Evolutionary conservation across 2,888 invertebrate species (phyloP).

Genomic region (Mesorhabditis belari): DNA sequence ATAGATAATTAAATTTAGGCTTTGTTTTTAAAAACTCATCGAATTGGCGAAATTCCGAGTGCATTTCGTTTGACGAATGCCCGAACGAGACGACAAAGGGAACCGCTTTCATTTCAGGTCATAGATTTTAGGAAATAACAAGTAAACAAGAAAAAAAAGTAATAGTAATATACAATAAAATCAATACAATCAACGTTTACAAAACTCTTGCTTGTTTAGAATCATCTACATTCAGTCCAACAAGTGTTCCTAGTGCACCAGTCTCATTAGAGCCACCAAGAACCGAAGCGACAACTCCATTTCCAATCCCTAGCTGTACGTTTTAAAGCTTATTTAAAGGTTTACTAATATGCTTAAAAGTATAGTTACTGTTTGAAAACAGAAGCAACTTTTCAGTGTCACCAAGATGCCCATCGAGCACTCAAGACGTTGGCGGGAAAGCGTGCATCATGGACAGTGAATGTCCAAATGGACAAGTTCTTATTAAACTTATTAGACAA

Average conservation of each 20-base stretch:
- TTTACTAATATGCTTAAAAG: not conserved
- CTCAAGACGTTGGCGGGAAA: conserved; percentile 30
- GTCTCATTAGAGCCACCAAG: not conserved
- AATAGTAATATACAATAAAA: no score
- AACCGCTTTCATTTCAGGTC: not conserved
- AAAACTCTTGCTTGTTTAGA: not conserved
- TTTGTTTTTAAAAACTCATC: conserved; percentile 26
- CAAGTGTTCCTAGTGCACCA: no score
- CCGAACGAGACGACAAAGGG: conserved; percentile 5
- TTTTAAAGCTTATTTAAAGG: not conserved
- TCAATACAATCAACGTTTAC: not conserved
- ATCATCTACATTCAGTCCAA: no score
- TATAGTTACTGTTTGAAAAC: not conserved
- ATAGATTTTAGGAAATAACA: not conserved
- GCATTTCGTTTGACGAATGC: conserved; percentile 31
- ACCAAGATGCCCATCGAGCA: conserved; percentile 21
- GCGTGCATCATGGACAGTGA: conserved; percentile 28
- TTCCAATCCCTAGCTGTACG: not conserved
- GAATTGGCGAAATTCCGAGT: conserved; percentile 32
- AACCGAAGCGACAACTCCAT: not conserved
- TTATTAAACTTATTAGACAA: not conserved
- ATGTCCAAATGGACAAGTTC: conserved; percentile 22
- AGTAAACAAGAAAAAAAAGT: no score
- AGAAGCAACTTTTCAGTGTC: not conserved
- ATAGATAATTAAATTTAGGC: conserved; percentile 7